Evolutionary conservation across 2,888 invertebrate genomes (phyloP).

Genomic region (Agrochola circellaris): DNA sequence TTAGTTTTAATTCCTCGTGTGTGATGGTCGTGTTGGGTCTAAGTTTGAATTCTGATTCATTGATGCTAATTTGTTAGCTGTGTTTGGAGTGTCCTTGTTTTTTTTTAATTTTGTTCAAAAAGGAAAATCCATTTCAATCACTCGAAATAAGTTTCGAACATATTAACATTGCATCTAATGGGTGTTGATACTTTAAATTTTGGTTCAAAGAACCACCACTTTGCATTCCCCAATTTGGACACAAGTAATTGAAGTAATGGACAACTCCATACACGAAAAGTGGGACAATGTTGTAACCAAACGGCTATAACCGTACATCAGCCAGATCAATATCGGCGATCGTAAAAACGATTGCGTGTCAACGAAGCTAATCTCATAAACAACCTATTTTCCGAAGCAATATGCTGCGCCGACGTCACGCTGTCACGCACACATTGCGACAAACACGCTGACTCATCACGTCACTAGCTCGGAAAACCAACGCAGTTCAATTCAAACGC

Average conservation of each 20-base stretch:
- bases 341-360: slow-evolving; percentile 74
- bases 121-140: background rate
- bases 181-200: too few relatives aligned
- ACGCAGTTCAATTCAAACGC: slow-evolving; percentile 87
- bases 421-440: slow-evolving; percentile 81
- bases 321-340: slow-evolving; percentile 55
- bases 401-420: slow-evolving; percentile 71
- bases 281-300: slow-evolving; percentile 32
- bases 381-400: slow-evolving; percentile 74
- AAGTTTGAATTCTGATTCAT: slow-evolving; percentile 24
- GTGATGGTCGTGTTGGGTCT: slow-evolving; percentile 8
- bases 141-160: background rate
- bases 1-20: slow-evolving; percentile 50
- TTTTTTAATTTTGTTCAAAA: background rate
- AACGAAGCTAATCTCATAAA: slow-evolving; percentile 72
- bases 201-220: too few relatives aligned
- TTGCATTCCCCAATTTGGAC: slow-evolving; percentile 5
- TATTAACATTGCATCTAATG: slow-evolving; percentile 1
- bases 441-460: slow-evolving; percentile 77
- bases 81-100: too few relatives aligned
- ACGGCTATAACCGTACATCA: slow-evolving; percentile 41
- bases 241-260: slow-evolving; percentile 32
- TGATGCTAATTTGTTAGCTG: background rate
- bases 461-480: slow-evolving; percentile 76
- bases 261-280: slow-evolving; percentile 22